Evolutionary conservation across 2,797 vertebrate species (phyloP).

Genomic region (Malacoraja senta): DNA sequence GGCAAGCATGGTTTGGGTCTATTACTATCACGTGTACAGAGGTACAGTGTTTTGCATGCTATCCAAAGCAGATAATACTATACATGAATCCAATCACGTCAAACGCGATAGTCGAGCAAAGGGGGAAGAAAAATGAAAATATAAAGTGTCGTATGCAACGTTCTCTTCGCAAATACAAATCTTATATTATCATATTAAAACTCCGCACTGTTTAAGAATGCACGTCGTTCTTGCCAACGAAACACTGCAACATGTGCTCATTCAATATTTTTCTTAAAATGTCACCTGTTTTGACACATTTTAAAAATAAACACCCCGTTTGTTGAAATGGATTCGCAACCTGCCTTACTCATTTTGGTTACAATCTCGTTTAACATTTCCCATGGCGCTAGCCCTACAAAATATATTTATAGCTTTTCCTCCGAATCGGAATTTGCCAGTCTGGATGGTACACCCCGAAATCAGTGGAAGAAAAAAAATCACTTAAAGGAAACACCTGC

Average conservation of each 20-base stretch:
- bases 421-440: not conserved
- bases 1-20: no score
- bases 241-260: not conserved
- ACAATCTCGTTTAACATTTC: not conserved
- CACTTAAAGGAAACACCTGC: not conserved
- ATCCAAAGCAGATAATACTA: no score
- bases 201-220: not conserved
- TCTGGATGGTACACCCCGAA: not conserved
- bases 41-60: no score
- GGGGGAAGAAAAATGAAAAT: no score
- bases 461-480: not conserved
- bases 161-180: not conserved
- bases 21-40: no score
- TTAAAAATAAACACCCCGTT: constrained; percentile 7
- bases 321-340: not conserved
- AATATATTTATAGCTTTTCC: not conserved
- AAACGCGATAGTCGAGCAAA: no score
- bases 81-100: no score
- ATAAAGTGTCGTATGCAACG: no score
- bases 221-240: not conserved
- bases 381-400: not conserved
- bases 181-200: not conserved
- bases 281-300: not conserved
- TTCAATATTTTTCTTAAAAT: not conserved
- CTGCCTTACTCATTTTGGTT: not conserved